Evolutionary conservation across 2,888 invertebrate genomes (phyloP).

Genomic region (Hermaeophaga mercurialis): DNA sequence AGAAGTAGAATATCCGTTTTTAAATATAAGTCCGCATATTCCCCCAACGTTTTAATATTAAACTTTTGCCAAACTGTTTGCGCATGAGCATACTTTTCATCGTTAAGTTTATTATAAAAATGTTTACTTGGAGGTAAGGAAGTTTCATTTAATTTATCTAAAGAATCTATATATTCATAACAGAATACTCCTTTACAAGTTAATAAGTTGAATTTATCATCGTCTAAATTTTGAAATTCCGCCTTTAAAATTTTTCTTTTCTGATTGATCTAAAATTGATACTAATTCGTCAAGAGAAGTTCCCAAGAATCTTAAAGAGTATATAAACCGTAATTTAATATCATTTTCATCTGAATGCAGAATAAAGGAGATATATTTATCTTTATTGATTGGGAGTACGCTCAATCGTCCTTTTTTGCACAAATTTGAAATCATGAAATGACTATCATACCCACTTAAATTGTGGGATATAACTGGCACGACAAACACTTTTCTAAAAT

Average conservation of each 20-base stretch:
- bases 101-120: constrained; percentile 36
- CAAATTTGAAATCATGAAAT: constrained; percentile 29
- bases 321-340: constrained; percentile 39
- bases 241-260: neutral
- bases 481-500: constrained; percentile 40
- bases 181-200: constrained; percentile 30
- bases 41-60: constrained; percentile 40
- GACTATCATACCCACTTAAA: constrained; percentile 30
- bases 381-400: constrained; percentile 25
- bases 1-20: constrained; percentile 23
- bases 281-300: constrained; percentile 42
- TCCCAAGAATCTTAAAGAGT: constrained; percentile 46
- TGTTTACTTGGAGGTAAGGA: constrained; percentile 33
- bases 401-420: constrained; percentile 36
- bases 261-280: constrained; percentile 40
- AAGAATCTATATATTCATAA: constrained; percentile 40
- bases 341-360: constrained; percentile 31
- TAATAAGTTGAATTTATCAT: constrained; percentile 6
- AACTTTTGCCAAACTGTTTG: constrained; percentile 44
- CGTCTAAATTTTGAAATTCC: constrained; percentile 3
- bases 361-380: constrained; percentile 48
- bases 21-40: constrained; percentile 42
- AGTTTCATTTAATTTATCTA: constrained; percentile 32
- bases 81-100: constrained; percentile 45
- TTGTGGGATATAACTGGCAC: constrained; percentile 49